These are phyloP conservation scores for Ctenicera cuprea DNA, from an alignment of 2,888 invertebrate species.

Conservation along the genomic window DNA sequence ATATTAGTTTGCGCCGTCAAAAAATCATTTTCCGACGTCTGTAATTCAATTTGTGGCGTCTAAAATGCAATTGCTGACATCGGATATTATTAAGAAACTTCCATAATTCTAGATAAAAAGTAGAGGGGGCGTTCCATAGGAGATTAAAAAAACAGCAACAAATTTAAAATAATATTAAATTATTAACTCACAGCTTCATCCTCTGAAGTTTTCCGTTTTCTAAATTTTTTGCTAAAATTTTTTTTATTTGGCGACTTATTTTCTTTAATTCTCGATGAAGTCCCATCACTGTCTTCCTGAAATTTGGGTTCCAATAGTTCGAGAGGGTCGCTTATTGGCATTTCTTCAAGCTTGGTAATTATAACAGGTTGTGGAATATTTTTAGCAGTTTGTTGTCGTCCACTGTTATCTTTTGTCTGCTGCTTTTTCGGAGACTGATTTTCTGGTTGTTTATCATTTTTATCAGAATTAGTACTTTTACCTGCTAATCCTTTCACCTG, in stretches of 20 bases:
- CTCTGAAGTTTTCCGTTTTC: constrained; percentile 59
- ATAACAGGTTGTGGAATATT: constrained; percentile 22
- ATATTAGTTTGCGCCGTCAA: no score
- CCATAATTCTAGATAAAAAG: no score
- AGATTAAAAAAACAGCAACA: neutral
- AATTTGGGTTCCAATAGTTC: constrained; percentile 67
- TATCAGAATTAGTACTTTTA: constrained; percentile 31
- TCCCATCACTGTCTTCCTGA: constrained; percentile 58
- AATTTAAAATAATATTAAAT: no score
- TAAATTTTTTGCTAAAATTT: constrained; percentile 54
- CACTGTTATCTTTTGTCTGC: neutral
- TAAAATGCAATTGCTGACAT: no score
- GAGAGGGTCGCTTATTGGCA: constrained; percentile 59
- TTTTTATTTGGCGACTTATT: constrained; percentile 50
- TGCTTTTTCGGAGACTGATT: constrained; percentile 22
- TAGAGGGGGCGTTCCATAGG: no score
- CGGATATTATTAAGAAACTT: no score
- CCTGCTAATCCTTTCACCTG: constrained; percentile 57
- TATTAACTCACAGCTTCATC: constrained; percentile 54
- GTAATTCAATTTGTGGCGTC: no score
- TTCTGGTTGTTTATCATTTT: constrained; percentile 42
- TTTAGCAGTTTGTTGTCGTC: neutral
- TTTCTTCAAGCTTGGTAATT: constrained; percentile 40
- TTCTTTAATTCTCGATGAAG: constrained; percentile 37
- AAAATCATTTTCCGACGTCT: no score